These are phyloP conservation scores for Periophthalmus magnuspinnatus DNA, from an alignment of 2,797 vertebrate genomes.

Conservation along the genomic window DNA sequence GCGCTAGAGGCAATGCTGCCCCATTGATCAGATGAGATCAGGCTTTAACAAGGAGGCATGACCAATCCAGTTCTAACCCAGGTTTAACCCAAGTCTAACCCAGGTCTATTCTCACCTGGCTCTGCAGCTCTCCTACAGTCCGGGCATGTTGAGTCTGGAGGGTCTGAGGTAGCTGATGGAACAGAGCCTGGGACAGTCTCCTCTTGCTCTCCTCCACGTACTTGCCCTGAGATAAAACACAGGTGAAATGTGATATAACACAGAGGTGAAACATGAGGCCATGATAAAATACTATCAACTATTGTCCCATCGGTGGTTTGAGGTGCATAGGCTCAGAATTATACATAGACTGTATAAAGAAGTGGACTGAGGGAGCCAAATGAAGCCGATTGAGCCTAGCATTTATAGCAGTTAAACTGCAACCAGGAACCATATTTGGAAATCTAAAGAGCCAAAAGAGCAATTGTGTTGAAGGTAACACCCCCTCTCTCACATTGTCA, in stretches of 20 bases:
- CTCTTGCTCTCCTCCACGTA: constrained; percentile 80
- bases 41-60: neutral
- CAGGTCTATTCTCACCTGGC: constrained; percentile 10
- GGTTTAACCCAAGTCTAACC: neutral
- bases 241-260: constrained; percentile 15
- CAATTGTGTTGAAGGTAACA: no score
- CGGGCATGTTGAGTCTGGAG: constrained; percentile 68
- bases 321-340: neutral
- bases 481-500: no score
- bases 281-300: neutral
- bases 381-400: no score
- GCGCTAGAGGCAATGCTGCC: no score
- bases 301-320: neutral
- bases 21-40: no score
- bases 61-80: neutral
- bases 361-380: neutral
- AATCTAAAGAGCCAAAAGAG: no score
- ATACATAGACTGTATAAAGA: no score
- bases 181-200: constrained; percentile 76
- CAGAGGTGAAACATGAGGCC: neutral
- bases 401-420: no score
- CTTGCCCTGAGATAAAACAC: constrained; percentile 58
- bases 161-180: constrained; percentile 82
- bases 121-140: constrained; percentile 10
- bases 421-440: no score